Evolutionary conservation across 2,113 vertebrate genomes (phyloP), one percentile per base, ranked within the genome.

Genomic region (Oreochromis aureus): DNA sequence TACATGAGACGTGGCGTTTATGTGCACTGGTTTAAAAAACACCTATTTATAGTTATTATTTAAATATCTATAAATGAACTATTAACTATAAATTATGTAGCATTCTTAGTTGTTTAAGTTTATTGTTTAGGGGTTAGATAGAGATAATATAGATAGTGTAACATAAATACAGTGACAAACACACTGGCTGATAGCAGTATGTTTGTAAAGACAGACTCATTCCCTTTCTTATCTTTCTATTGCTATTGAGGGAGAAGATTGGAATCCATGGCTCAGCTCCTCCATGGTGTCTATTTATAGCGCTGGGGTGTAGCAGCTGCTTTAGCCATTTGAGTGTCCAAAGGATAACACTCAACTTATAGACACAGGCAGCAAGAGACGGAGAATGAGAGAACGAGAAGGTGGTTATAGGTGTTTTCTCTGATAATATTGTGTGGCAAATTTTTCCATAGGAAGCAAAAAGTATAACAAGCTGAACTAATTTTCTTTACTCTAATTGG

Each of bases 261-360:
- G 88, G 87, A 91, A 90, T 93, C 86, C 89, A 87, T 54, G 69
- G 83, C 92, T 93, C 82, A 82, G 89, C 92, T 92, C 85, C 85
- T 94, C 82, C 76, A 79, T 81, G 41, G 51, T 32, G 89, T 93
- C 89, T 97, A 96, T 96, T 96, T 95, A 92, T 96, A 95, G 94
- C 34, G 18, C 86, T 6, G 41, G 89, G 88, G 85, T 90, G 88
- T 94, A 94, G 91, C 95, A 90, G 94, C 94, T 93, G 92, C 89
- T 94, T 92, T 89, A 88, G 66, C 89, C 89, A 69, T 94, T 95
- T 92, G 81, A 92, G n/a, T 83, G 87, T 93, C 88, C 87, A 91
- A 78, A 76, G 61, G 73, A 91, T 90, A 92, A 79, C 89, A 86
- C 81, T 87, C 76, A 53, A 81, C 81, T 90, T 82, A 85, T 66